Percentiles rank a stretch among this genome's conserved stretches.
These are phyloP conservation scores for Horisme vitalbata DNA, from an alignment of 2,888 invertebrate species.

Conservation along the genomic window DNA sequence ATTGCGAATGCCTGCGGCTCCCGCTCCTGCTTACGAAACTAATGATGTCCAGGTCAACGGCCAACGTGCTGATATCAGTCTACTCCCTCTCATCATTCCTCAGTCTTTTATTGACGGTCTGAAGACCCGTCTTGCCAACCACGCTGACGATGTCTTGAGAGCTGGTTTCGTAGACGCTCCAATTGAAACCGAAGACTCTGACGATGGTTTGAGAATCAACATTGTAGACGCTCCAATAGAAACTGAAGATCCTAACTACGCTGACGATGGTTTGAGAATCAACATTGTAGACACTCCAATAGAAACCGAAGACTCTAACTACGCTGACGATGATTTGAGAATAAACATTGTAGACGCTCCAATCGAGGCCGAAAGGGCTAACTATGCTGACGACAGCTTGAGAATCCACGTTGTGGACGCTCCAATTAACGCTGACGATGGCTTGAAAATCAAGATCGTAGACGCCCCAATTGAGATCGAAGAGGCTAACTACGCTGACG, in stretches of 20 bases:
- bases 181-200: neutral
- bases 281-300: neutral
- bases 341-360: neutral
- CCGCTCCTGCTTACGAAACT: slow-evolving; percentile 4
- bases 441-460: neutral
- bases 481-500: neutral
- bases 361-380: neutral
- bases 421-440: neutral
- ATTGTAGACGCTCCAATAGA: neutral
- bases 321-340: neutral
- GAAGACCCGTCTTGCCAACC: neutral
- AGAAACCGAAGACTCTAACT: neutral
- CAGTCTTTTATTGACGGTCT: slow-evolving; percentile 4
- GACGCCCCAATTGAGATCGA: neutral
- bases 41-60: too few species aligned
- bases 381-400: slow-evolving; percentile 2
- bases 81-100: slow-evolving; percentile 12
- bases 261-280: neutral
- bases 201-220: neutral
- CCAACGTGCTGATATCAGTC: slow-evolving; percentile 2
- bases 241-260: neutral
- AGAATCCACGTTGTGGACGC: neutral
- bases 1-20: slow-evolving; percentile 9
- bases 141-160: neutral
- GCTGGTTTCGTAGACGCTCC: neutral